Evolutionary conservation across 2,797 vertebrate genomes (phyloP), one percentile per base, ranked within the genome.

Genomic region (Muscicapa comitata): DNA sequence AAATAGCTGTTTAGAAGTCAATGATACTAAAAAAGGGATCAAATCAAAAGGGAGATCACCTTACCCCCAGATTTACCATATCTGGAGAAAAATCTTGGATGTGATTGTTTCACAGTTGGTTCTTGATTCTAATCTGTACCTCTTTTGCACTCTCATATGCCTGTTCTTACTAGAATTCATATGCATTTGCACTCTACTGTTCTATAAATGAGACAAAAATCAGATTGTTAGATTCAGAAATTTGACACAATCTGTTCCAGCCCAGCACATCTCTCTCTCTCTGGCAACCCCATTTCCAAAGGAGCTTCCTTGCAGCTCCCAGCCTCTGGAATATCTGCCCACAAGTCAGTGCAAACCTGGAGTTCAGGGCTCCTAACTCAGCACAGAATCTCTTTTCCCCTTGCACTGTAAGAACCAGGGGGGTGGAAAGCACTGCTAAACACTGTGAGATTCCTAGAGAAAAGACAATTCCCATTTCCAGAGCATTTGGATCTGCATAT

Each of bases 31-130:
- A 67, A 28, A 57, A 42, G 11, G 16, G 38, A 65, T 4, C 15
- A 31, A 17, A 81, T n/a, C 26, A 35, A 35, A 35, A 35, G 35
- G 35, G 35, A 35, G 35, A 35, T 35, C 35, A 35, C 35, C 35
- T 35, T 35, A 35, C 35, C 35, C 35, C 3, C 0, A 40, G 0
- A 33, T 45, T 19, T 31, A 17, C 3, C 2, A 0, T 5, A 85
- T 6, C 14, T n/a, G 11, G 23, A 47, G 31, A 62, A 92, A 75
- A 68, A 37, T 2, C 5, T 18, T 40, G 5, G 18, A 11, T 9
- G 4, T 1, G 2, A 47, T 84, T 1, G 0, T 38, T 65, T 38
- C 18, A 74, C 24, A 54, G 10, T 11, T 77, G 5, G 13, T 28
- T 77, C 35, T 38, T 35, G 7, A 24, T 72, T 93, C 10, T 35